Evolutionary conservation across 1,140 invertebrate genomes (phyloP).

Genomic region (Drosophila fuyamai): DNA sequence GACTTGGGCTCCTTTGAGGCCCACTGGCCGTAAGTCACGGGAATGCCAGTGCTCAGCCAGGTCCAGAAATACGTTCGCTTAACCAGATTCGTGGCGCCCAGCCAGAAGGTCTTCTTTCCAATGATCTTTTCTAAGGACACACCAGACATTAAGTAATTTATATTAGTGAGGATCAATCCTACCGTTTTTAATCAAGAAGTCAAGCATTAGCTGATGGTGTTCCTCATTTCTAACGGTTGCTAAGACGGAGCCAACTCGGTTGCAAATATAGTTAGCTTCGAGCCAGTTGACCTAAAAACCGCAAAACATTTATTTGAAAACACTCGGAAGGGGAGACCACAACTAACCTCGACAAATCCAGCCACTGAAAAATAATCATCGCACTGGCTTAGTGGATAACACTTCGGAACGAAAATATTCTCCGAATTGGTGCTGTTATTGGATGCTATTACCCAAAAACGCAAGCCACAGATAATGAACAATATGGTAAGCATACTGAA

Average conservation of each 20-base stretch:
- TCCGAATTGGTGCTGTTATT: not conserved
- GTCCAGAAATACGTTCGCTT: slow-evolving; percentile 33
- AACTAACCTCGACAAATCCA: slow-evolving; percentile 36
- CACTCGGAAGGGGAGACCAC: not conserved
- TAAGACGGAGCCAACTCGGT: slow-evolving; percentile 35
- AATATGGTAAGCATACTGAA: slow-evolving; percentile 51
- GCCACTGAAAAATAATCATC: slow-evolving; percentile 40
- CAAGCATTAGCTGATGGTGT: slow-evolving; percentile 37
- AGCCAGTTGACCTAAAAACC: slow-evolving; percentile 49
- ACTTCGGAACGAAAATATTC: not conserved
- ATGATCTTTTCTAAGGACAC: slow-evolving; percentile 17
- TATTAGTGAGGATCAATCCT: not conserved
- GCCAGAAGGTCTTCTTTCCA: slow-evolving; percentile 48
- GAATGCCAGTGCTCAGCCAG: slow-evolving; percentile 52
- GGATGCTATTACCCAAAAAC: slow-evolving; percentile 4
- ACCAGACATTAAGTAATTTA: not conserved
- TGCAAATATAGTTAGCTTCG: slow-evolving; percentile 48
- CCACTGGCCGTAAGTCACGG: slow-evolving; percentile 58
- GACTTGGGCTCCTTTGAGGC: slow-evolving; percentile 21
- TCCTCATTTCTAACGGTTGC: slow-evolving; percentile 45
- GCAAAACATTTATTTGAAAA: not conserved
- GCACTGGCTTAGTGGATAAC: slow-evolving; percentile 10
- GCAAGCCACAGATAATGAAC: slow-evolving; percentile 29
- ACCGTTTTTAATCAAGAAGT: slow-evolving; percentile 31
- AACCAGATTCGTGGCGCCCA: slow-evolving; percentile 54